phyloP scores from a whole-genome alignment of 1,140 invertebrate genomes.

The Agraylea sexmaculata region DNA sequence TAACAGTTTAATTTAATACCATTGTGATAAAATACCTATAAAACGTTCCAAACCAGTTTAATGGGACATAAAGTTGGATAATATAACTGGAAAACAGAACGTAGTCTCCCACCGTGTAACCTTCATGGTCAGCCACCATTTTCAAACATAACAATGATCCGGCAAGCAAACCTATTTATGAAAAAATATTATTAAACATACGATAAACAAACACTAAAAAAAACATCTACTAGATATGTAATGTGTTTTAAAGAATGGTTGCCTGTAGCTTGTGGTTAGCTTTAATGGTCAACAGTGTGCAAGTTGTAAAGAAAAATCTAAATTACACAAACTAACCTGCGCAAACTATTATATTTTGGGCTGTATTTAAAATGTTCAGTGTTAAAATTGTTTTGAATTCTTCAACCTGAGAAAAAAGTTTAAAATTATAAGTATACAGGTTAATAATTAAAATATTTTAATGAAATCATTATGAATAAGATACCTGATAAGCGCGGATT shows the following conservation, averaged over 20 bases:
- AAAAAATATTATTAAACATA: background rate
- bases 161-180: conserved; percentile 56
- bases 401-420: conserved; percentile 48
- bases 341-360: conserved; percentile 86
- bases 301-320: no score
- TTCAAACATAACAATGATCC: conserved; percentile 83
- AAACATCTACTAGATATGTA: no score
- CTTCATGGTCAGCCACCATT: conserved; percentile 54
- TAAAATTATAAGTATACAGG: background rate
- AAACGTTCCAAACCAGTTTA: conserved; percentile 98
- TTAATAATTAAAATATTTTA: background rate
- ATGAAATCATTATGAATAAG: conserved; percentile 3
- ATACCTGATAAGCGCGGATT: conserved; percentile 71
- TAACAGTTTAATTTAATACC: background rate
- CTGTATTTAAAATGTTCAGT: conserved; percentile 76
- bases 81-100: conserved; percentile 91
- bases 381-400: conserved; percentile 81
- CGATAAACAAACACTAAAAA: background rate
- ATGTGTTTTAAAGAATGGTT: no score
- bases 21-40: conserved; percentile 56
- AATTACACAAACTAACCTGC: conserved; percentile 34
- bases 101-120: conserved; percentile 85
- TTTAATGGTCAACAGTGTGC: no score
- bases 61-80: conserved; percentile 88
- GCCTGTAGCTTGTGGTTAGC: no score